phyloP scores from a whole-genome alignment of 2,888 invertebrate species.

The Leptinotarsa peninsularis region DNA sequence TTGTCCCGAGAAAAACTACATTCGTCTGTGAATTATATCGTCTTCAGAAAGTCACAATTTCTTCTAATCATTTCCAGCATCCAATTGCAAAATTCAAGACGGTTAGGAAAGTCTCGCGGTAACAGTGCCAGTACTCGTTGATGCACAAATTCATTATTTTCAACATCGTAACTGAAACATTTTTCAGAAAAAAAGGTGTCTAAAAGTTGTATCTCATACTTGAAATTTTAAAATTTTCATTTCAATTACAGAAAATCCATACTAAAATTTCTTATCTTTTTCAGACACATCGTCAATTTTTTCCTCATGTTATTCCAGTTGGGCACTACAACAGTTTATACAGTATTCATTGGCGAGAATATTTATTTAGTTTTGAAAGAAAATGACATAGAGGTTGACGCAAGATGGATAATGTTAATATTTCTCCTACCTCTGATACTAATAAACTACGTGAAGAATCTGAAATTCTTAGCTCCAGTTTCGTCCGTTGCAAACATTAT shows the following conservation, averaged over 20 bases:
- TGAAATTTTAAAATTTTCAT: too few relatives aligned
- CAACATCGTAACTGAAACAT: too few relatives aligned
- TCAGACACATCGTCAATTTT: constrained; percentile 78
- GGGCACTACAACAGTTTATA: constrained; percentile 96
- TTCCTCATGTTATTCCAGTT: constrained; percentile 90
- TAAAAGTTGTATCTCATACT: too few relatives aligned
- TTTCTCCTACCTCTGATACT: constrained; percentile 78
- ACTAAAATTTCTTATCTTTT: constrained; percentile 53
- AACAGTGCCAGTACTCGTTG: too few relatives aligned
- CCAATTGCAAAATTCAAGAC: too few relatives aligned
- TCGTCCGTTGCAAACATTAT: constrained; percentile 87
- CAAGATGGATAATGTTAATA: constrained; percentile 78
- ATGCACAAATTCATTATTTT: too few relatives aligned
- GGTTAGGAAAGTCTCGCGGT: too few relatives aligned
- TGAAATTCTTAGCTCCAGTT: constrained; percentile 85
- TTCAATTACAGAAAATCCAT: neutral
- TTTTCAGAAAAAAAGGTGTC: too few relatives aligned
- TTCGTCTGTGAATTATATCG: too few relatives aligned
- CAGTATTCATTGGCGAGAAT: constrained; percentile 92
- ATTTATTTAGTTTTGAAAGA: constrained; percentile 76
- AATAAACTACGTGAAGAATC: constrained; percentile 79
- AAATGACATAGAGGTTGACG: constrained; percentile 68
- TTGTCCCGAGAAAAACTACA: too few relatives aligned
- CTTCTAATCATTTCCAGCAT: too few relatives aligned
- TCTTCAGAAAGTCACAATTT: too few relatives aligned